Base-by-base conservation (phyloP, 2,113 vertebrate species). In the Ardeotis arabs region DNA sequence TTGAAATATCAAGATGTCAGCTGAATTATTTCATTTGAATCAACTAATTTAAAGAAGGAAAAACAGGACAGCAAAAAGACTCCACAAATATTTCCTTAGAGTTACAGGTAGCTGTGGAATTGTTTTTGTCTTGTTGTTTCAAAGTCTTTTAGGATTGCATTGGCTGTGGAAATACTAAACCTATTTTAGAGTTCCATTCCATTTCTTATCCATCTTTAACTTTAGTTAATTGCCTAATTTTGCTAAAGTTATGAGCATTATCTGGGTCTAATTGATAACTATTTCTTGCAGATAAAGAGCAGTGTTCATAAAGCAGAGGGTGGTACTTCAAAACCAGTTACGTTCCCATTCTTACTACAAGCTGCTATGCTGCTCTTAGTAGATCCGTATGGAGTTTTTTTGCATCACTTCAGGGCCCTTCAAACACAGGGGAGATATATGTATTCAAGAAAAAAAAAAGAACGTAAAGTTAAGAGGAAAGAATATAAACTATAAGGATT, bases 11-110 rank as follows among this genome's bases (percentile, higher is more conserved):
- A 95, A 79, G 44, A 37, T 0, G 0, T 68, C 70, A 58, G 37
- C 5, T 94, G 62, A 91, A 93, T 93, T 94, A 82, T 91, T 89
- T 91, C 25, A 4, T 82, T 87, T 79, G 53, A 80, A 89, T 73
- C 66, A 83, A 62, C 35, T 2, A 3, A 53, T 58, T 76, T 68
- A 79, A 93, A 94, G 70, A 60, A 91, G 9, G 12, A 69, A 85
- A 85, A 93, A 7, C 9, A 53, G 10, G 10, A 49, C 41, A 56
- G 5, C 7, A 33, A 66, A 55, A 74, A 89, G 25, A n/a, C 12
- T 70, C 22, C 24, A 9, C 2, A 2, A 79, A 31, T 60, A 55
- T 53, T 78, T 84, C 33, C 35, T 68, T 75, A 2, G 1, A 58
- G 15, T 25, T 70, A 63, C 13, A 15, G 9, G 14, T 64, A 84